Evolutionary conservation across 2,888 invertebrate genomes (phyloP), one percentile per base, ranked within the genome.

Genomic region (Leptinotarsa rubiginosa): DNA sequence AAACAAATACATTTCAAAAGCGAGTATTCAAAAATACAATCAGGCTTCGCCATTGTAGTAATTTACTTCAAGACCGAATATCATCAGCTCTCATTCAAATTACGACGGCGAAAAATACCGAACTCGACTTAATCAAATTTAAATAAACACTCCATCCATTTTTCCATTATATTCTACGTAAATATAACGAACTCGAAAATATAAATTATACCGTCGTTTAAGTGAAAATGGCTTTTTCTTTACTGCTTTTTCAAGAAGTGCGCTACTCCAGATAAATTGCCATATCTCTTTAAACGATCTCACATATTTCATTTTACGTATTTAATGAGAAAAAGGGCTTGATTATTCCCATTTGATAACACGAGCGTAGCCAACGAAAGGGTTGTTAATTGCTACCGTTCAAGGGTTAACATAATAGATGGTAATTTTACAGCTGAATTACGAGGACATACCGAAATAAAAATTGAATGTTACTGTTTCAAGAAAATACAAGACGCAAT

Each of bases 131-230:
- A 41, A 73, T 73, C 65, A 69, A 73, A 72, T 65, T 69, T 52
- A 22, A 69, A 68, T 69, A 73, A 73, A 73, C 31, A 54, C 69
- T 54, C 47, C 65, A 69, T 73, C 54, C 56, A 56, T 69, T 69
- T 59, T 41, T 41, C 47, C 47, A 41, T 41, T 52, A 56, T 47
- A 31, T 69, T 69, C 41, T 47, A 54, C 41, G 31, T 68, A 31
- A 62, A 62, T 62, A 62, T 68, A 56, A 56, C 47, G 20, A 56
- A 56, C 54, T 16, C 13, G 18, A 47, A 56, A 69, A 69, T 56
- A 56, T 54, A 69, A 69, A 69, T 69, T 25, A 69, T 47, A 22
- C 52, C 13, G 56, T 56, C 69, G 69, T 69, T 56, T 56, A 47
- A 47, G 47, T 31, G 69, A 47, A 69, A 56, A 69, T 25, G 15